Evolutionary conservation across 2,113 vertebrate genomes (phyloP), one percentile per base, ranked within the genome.

Genomic region (Martes martes): DNA sequence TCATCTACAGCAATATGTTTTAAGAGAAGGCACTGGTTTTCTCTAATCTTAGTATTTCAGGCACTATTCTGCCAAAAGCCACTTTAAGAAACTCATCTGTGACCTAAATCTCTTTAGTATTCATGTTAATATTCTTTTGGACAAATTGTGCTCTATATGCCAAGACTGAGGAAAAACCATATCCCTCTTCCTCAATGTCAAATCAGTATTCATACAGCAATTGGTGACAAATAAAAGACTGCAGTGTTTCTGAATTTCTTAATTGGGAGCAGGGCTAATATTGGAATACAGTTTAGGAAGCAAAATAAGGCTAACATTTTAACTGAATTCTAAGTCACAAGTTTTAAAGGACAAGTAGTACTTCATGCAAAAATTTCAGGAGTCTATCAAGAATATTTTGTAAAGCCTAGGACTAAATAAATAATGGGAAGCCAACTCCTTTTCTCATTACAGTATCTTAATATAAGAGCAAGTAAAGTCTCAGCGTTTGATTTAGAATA

Each of bases 121-220:
- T 98, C 97, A 97, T 93, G 98, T 97, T 96, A 89, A 96, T 73
- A 97, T 97, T 97, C 97, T 96, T 84, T 76, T 95, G 95, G 97
- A 97, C 89, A 98, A 98, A 97, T 50, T 88, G 57, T 87, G 91
- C 82, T 98, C 86, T 87, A 93, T 96, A 96, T 97, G 95, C 85
- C 90, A 98, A 92, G 61, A 95, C 90, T 96, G 95, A 98, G 98
- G 98, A 98, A 98, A 98, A 98, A 95, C 16, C 90, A 96, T 31
- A 96, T 19, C 90, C 91, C 79, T 80, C 88, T 89, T 96, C 97
- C 85, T 98, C 98, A 98, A 97, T 98, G 98, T 98, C 98, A 98
- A 97, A 98, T 97, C 98, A 97, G 90, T 52, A 96, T 94, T 98
- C 11, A 21, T 96, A 97, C 79, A 97, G 15, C 87, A 98, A 81